These are phyloP conservation scores for Tolmerus cingulatus DNA, from an alignment of 2,888 invertebrate species.

Conservation along the genomic window DNA sequence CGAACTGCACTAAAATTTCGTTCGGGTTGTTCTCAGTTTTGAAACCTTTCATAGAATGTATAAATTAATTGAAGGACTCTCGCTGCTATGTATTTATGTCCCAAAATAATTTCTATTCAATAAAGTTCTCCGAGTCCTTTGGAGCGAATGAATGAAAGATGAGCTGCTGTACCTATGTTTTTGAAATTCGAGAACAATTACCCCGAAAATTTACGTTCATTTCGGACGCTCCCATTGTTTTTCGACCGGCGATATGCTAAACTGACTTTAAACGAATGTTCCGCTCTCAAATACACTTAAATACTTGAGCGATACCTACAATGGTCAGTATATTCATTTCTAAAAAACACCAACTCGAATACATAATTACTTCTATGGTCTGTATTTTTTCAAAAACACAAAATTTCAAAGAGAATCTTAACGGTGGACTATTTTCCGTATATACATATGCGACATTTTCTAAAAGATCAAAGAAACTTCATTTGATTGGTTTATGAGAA, in stretches of 20 bases:
- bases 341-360: not conserved
- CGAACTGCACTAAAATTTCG: not conserved
- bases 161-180: not conserved
- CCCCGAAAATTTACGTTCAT: not conserved
- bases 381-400: not conserved
- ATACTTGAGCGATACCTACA: not conserved
- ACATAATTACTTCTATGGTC: not conserved
- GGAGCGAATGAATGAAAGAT: not conserved
- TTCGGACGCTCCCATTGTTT: not conserved
- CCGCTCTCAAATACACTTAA: not conserved
- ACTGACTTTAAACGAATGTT: not conserved
- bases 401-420: not conserved
- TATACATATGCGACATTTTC: not conserved
- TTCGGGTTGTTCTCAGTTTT: not conserved
- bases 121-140: not conserved
- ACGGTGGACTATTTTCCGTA: not conserved
- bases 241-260: not conserved
- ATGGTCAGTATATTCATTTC: not conserved
- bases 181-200: not conserved
- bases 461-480: too few species aligned
- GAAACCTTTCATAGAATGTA: not conserved
- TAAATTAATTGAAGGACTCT: constrained; percentile 19
- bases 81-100: not conserved
- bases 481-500: too few species aligned
- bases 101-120: constrained; percentile 18